These are phyloP conservation scores for Rattus norvegicus DNA, from an alignment of 2,113 vertebrate genomes.

Conservation along the genomic window DNA sequence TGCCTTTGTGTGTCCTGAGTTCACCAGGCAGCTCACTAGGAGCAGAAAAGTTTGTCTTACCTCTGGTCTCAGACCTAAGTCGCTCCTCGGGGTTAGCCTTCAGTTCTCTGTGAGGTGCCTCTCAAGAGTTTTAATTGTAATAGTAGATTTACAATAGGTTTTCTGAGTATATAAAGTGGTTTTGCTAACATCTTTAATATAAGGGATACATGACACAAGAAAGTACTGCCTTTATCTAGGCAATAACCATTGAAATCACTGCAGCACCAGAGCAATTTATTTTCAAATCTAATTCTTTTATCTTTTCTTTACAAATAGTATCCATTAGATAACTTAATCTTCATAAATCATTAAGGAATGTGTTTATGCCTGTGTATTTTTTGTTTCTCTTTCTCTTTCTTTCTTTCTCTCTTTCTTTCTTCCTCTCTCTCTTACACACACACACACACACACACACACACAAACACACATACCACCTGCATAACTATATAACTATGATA, in stretches of 20 bases:
- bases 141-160: not conserved
- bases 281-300: not conserved
- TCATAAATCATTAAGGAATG: not conserved
- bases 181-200: not conserved
- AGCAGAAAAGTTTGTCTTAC: no score
- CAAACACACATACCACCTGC: not conserved
- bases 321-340: not conserved
- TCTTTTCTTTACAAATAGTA: not conserved
- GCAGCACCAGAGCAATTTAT: not conserved
- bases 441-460: not conserved
- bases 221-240: not conserved
- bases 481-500: not conserved
- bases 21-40: no score
- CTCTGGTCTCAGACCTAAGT: no score
- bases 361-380: rapidly evolving
- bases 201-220: not conserved
- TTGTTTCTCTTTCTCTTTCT: not conserved
- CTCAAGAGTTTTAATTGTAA: not conserved
- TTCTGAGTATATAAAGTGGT: not conserved
- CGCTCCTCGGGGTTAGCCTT: no score
- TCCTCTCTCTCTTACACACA: not conserved
- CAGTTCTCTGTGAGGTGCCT: no score
- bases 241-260: not conserved
- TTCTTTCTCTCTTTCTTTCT: not conserved
- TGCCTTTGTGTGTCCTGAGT: no score